phyloP scores from a whole-genome alignment of 2,888 invertebrate genomes.

The Drosophila fungiperda region DNA sequence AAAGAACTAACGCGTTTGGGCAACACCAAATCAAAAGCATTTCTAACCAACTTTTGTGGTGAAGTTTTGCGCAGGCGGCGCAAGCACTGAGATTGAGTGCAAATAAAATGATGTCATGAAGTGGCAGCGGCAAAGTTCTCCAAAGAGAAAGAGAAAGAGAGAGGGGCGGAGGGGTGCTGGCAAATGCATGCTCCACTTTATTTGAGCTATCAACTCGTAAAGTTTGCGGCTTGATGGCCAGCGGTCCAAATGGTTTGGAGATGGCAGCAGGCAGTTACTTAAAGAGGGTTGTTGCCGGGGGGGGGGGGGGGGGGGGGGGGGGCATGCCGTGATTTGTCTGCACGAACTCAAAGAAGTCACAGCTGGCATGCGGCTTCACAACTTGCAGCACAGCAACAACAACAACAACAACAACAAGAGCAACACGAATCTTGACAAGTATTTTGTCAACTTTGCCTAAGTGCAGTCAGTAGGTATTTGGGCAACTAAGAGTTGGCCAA shows the following conservation, averaged over 20 bases:
- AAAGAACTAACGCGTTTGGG: constrained; percentile 48
- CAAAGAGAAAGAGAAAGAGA: not conserved
- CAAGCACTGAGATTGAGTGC: constrained; percentile 76
- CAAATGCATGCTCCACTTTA: constrained; percentile 73
- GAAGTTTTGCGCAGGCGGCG: constrained; percentile 54
- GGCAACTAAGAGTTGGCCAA: constrained; percentile 43
- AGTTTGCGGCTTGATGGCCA: constrained; percentile 74
- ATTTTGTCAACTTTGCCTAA: constrained; percentile 77
- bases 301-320: not conserved
- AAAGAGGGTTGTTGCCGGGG: constrained; percentile 17
- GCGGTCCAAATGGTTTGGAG: constrained; percentile 17
- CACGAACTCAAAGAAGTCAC: constrained; percentile 59
- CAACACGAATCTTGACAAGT: constrained; percentile 65
- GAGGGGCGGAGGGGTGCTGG: constrained; percentile 18
- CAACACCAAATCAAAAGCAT: constrained; percentile 71
- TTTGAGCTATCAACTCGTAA: constrained; percentile 78
- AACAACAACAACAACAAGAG: constrained; percentile 31
- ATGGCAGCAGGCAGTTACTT: constrained; percentile 24
- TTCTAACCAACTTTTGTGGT: constrained; percentile 69
- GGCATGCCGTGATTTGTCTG: constrained; percentile 55
- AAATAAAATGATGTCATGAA: constrained; percentile 80
- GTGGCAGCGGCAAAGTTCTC: constrained; percentile 52
- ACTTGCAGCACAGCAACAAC: constrained; percentile 57
- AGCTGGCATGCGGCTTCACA: constrained; percentile 59
- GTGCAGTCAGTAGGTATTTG: not conserved